Base-by-base conservation (phyloP, 2,113 vertebrate species). In the Heterotis niloticus region DNA sequence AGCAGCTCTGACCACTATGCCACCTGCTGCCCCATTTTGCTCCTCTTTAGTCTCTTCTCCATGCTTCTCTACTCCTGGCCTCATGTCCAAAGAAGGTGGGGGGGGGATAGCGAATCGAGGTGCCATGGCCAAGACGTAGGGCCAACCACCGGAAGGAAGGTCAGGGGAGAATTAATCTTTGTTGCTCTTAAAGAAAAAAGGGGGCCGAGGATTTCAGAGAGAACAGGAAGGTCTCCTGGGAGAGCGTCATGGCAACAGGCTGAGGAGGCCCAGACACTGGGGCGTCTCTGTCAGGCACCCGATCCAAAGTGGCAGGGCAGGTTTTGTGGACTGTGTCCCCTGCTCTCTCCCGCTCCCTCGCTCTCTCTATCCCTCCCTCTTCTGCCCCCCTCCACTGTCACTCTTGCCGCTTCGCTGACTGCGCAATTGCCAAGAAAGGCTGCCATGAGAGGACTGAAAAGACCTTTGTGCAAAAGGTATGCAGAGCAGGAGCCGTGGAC, bases 191-290 rank as follows among this genome's bases (percentile, higher is more conserved):
- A 83, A 68, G 84, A 83, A 80, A 87, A 90, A 90, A 84, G 81
- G 86, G 84, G 71, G 59, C 76, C 77, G 69, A 83, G 86, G 88
- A 89, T 92, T 90, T 90, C 88, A 90, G 83, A 84, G 84, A 85
- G 84, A 71, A 75, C 88, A 87, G 86, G 87, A 83, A 82, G 85
- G 88, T 92, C 90, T 91, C 91, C 91, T 87, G 84, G 90, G 90
- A 83, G 89, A 89, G 86, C 69, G 23, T 85, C 89, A 92, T 92
- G 87, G 91, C 86, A 91, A 92, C 91, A 84, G 84, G 84, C 83
- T 84, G 82, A 66, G 72, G 80, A 86, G 89, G 87, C 86, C 88
- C 82, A 88, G 81, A 87, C 60, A 68, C 86, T 85, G 82, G 79
- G 87, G 83, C 84, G 84, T 82, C 84, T 88, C 88, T 90, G 91